A percentile compares a stretch with the other conserved stretches of the same genome.
Conservation (phyloP, 2,888 invertebrate species). For the Dynastes tityus region DNA sequence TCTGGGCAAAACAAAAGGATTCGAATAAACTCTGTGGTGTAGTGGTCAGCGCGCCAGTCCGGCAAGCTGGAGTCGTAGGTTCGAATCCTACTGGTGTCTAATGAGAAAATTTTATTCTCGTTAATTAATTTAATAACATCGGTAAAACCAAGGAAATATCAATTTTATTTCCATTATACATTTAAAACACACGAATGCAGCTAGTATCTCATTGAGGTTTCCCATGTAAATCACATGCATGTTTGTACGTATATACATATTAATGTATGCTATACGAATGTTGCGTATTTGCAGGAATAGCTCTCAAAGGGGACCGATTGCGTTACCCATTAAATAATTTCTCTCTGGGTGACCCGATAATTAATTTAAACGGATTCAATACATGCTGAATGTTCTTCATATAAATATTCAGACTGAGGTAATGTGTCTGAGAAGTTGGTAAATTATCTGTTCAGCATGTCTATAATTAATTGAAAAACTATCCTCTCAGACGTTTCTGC, state of each 20-base stretch:
- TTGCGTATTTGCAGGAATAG: not conserved
- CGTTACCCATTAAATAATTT: not conserved
- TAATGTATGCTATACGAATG: not conserved
- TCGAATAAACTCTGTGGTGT: no score
- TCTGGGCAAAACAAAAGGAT: no score
- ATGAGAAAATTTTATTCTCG: no score
- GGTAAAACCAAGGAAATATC: no score
- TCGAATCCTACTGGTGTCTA: no score
- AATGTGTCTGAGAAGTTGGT: conserved; percentile 10
- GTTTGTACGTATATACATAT: not conserved
- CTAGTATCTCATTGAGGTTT: not conserved
- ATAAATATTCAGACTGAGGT: conserved; percentile 11
- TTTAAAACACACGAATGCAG: no score
- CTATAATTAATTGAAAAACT: conserved; percentile 25
- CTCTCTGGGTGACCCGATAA: not conserved
- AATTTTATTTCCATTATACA: no score
- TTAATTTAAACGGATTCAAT: not conserved
- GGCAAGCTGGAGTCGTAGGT: no score
- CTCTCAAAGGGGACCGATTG: conserved; percentile 7
- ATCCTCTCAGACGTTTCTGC: conserved; percentile 12
- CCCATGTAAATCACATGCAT: not conserved
- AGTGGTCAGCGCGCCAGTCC: no score
- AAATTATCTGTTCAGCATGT: conserved; percentile 8
- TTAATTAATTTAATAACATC: no score
- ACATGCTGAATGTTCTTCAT: not conserved